These are phyloP conservation scores for Takifugu flavidus DNA, from an alignment of 2,113 vertebrate species.

Conservation along the genomic window DNA sequence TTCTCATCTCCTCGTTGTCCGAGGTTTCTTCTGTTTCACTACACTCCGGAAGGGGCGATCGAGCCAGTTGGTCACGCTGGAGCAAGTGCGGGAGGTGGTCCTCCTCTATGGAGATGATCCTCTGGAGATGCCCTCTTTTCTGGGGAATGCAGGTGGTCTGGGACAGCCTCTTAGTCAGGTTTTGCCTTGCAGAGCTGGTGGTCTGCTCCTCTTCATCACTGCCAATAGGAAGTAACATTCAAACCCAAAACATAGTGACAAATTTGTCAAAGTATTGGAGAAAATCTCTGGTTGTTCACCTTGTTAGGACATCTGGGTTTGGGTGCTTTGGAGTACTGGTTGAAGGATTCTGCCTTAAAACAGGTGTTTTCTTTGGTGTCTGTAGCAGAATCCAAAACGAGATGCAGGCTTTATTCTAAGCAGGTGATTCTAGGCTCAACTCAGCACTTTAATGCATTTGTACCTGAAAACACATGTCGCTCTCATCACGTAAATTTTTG, in stretches of 20 bases:
- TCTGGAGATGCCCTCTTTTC: slow-evolving; percentile 66
- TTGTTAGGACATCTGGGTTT: slow-evolving; percentile 66
- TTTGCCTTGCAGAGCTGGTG: slow-evolving; percentile 53
- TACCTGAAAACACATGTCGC: slow-evolving; percentile 79
- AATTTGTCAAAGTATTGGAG: no score
- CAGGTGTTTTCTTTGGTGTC: slow-evolving; percentile 74
- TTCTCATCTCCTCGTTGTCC: slow-evolving; percentile 31
- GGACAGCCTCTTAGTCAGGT: slow-evolving; percentile 53
- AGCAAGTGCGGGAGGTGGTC: slow-evolving; percentile 89
- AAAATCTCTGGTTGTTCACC: slow-evolving; percentile 61
- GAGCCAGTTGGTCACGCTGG: slow-evolving; percentile 61
- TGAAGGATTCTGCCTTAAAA: slow-evolving; percentile 73
- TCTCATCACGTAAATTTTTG: slow-evolving; percentile 89
- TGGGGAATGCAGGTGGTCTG: slow-evolving; percentile 2
- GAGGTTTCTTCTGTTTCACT: slow-evolving; percentile 57
- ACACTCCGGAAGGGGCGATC: slow-evolving; percentile 59
- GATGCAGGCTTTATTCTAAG: neutral
- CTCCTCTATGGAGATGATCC: slow-evolving; percentile 95
- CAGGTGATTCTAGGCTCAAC: neutral
- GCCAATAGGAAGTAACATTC: slow-evolving; percentile 1
- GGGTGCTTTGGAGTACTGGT: slow-evolving; percentile 69
- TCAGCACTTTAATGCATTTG: neutral
- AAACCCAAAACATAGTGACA: neutral
- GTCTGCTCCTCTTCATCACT: slow-evolving; percentile 79
- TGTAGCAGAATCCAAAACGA: slow-evolving; percentile 48